Base-by-base conservation (phyloP, 2,888 invertebrate genomes). In the Hirudinaria manillensis region DNA sequence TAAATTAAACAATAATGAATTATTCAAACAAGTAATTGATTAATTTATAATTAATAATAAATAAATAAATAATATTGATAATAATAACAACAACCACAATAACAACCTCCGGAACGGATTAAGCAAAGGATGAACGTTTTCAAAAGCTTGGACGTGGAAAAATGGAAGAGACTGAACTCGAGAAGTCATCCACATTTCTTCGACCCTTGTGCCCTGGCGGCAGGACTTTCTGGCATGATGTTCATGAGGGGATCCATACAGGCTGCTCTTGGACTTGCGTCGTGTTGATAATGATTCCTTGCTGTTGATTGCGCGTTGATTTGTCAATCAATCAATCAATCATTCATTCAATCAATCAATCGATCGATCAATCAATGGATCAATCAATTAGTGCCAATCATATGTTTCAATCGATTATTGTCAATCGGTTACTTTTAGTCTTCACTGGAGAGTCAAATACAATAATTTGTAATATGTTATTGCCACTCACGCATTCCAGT, bases 181-280 rank as follows among this genome's bases (percentile, higher is more conserved):
- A 29, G 74, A 66, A 66, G 36, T 27, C 56, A 61, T 10, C 65
- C 38, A 21, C 56, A 72, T 27, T 45, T 74, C 29, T 74, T 74
- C 45, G 45, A 65, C 10, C 74, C 74, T 1, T 74, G 74, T 74
- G 66, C 66, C 65, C 34, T 66, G 13, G 74, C 74, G 3, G 74
- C 74, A 36, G 74, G 66, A 21, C 21, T 65, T 1, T 56, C 74
- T 27, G 66, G 74, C 34, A 66, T 74, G 74, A 74, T 74, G 74
- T 45, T 74, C 66, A 65, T 74, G 13, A 65, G 74, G 1, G n/a
- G 68, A 16, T 68, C 34, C 27, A 27, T 38, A 7, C 34, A 32
- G 34, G 68, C 68, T 29, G 72, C 72, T 72, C 72, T 72, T 32
- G 72, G 72, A 72, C 34, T 72, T 19, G 72, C 72, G n/a, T 72